These are phyloP conservation scores for Drosophila percnosoma DNA, from an alignment of 2,888 invertebrate genomes.

Conservation along the genomic window DNA sequence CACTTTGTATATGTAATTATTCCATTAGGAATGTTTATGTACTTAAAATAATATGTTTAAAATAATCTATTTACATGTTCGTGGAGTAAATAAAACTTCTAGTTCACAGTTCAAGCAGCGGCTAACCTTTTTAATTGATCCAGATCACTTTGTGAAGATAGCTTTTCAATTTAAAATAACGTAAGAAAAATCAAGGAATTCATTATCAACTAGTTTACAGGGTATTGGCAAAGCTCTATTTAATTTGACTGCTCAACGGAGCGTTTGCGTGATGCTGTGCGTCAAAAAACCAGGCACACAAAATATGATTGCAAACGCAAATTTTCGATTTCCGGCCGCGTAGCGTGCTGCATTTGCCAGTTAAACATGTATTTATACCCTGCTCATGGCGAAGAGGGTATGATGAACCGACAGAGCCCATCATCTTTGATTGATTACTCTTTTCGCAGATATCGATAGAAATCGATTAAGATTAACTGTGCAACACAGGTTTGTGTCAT, in stretches of 20 bases:
- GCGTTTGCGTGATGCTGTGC: constrained; percentile 43
- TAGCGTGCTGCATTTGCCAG: constrained; percentile 44
- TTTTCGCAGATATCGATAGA: neutral
- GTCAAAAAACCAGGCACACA: neutral
- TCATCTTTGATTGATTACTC: neutral
- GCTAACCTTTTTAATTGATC: neutral
- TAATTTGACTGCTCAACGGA: constrained; percentile 26
- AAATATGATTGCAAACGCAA: constrained; percentile 26
- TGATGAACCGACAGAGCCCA: neutral
- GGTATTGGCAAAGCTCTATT: neutral
- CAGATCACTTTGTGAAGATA: neutral
- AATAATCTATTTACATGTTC: too few relatives aligned
- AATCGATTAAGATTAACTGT: neutral
- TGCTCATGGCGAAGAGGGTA: neutral
- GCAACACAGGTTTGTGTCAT: neutral
- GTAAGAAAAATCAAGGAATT: neutral
- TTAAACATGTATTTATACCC: constrained; percentile 45
- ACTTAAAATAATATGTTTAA: neutral
- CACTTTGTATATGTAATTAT: neutral
- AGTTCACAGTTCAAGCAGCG: neutral
- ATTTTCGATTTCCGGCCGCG: constrained; percentile 67
- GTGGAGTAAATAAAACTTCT: neutral
- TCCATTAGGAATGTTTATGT: neutral
- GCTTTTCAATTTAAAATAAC: neutral
- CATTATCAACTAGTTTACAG: neutral